Evolutionary conservation across 2,113 vertebrate species (phyloP), one percentile per base, ranked within the genome.

Genomic region (Motacilla tschutschensis): DNA sequence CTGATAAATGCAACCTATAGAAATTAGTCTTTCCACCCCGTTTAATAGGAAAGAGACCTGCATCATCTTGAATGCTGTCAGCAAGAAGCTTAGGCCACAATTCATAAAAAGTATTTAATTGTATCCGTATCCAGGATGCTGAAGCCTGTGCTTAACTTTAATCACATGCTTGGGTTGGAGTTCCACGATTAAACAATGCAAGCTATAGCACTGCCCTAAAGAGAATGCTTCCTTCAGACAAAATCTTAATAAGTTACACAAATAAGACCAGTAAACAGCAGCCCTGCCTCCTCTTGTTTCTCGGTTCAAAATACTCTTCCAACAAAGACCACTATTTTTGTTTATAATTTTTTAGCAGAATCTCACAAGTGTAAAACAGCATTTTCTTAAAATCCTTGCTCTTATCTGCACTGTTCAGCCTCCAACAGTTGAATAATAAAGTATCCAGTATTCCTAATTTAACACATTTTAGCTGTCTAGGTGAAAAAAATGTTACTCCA

Each of bases 61-160:
- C 59, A 82, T 72, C 40, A n/a, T 76, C 50, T 72, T 64, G 72
- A 77, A 24, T 31, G 35, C 38, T 80, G 35, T 41, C 71, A 90
- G 14, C 71, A 91, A 88, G 71, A 48, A 79, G 51, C 55, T 92
- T 88, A 86, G 63, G 12, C 17, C 36, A 79, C 7, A 2, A 40
- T 65, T 81, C 11, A 44, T 38, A 51, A 47, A 53, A 59, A 65
- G 10, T 15, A 79, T 40, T 72, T 91, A 86, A 91, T 47, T 74
- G 20, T 59, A 54, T 38, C 36, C 0, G 0, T 46, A 47, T 72
- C 71, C 63, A 81, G 78, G 31, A 47, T 0, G 0, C 51, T 60
- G 60, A 77, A 29, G 35, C 21, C 53, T 26, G 44, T 31, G 28
- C 55, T 82, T 73, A 66, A 65, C n/a, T 82, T 91, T 81, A 73